Evolutionary conservation across 2,797 vertebrate species (phyloP), one percentile per base, ranked within the genome.

Genomic region (Trematomus bernacchii): DNA sequence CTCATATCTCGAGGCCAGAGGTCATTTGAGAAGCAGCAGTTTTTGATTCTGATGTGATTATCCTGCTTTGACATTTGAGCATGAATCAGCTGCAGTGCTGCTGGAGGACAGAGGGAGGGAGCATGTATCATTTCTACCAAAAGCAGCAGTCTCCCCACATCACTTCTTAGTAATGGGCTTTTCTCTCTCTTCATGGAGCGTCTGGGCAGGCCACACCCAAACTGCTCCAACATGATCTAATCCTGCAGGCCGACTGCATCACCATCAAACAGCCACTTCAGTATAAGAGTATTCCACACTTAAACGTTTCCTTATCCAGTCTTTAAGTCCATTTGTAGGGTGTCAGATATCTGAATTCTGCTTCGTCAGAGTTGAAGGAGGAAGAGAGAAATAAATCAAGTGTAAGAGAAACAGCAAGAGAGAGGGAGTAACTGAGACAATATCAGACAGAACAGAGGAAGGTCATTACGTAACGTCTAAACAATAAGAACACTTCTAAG

Each of bases 81-180:
- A 9, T 72, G 1, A 23, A 19, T 18, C 13, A 33, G 27, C 60
- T 71, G 48, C 47, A 43, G 42, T 5, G 1, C 59, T 53, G 55
- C 73, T 59, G 83, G 57, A 69, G 37, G 21, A 60, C 43, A 0
- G 6, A 70, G 33, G 23, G 57, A 52, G 43, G 18, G 11, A 6
- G 8, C 44, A n/a, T 48, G 30, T 4, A 7, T 37, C 58, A 67
- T 43, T 52, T 63, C 54, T 53, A 13, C 52, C 64, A n/a, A 54
- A 71, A 58, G 51, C 59, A 59, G 0, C 68, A 42, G 40, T 47
- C 61, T 57, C 4, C 53, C 58, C 58, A 33, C 68, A 61, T 50
- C 12, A 69, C 42, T 61, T 76, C 44, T 37, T 66, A 71, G 65
- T 86, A 79, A 90, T 87, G 82, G 76, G 81, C 72, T 6, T 84